These are phyloP conservation scores for Calypte anna DNA, from an alignment of 2,113 vertebrate genomes.

Conservation along the genomic window DNA sequence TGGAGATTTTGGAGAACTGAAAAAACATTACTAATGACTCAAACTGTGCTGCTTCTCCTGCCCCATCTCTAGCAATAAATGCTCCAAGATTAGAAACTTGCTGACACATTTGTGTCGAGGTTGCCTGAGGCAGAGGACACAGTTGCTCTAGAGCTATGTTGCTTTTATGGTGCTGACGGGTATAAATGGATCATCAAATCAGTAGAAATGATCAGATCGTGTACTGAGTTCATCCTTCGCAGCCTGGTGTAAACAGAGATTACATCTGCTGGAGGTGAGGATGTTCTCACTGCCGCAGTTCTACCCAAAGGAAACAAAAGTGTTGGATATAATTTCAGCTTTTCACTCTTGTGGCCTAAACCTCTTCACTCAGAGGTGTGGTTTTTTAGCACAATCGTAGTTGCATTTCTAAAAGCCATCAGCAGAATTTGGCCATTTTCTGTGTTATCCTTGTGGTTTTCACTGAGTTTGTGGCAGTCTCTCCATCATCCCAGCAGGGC, in stretches of 20 bases:
- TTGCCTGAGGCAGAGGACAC: neutral
- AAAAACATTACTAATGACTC: neutral
- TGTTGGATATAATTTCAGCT: neutral
- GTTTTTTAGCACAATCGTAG: neutral
- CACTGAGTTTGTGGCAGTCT: neutral
- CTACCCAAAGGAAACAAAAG: neutral
- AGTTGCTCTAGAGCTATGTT: neutral
- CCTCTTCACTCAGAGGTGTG: neutral
- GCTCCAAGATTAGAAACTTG: neutral
- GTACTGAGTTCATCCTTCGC: neutral
- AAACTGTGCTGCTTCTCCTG: neutral
- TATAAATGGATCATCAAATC: neutral
- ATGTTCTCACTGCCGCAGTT: fast-evolving
- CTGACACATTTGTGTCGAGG: neutral
- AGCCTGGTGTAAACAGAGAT: neutral
- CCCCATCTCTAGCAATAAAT: neutral
- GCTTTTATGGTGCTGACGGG: neutral
- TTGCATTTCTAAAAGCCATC: neutral
- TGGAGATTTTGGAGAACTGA: neutral
- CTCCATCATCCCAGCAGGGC: neutral
- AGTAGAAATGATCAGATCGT: neutral
- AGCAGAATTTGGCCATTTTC: neutral
- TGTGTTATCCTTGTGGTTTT: neutral
- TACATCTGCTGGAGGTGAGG: neutral
- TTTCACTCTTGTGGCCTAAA: neutral